Conservation (phyloP, 2,113 vertebrate genomes). For the human (Homo sapiens) region GRCh38 chr7:99094501-99095000, state of each 20-base stretch:
- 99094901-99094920: background rate
- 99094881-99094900: background rate
- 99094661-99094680: background rate
- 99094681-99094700: background rate
- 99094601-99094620: background rate
- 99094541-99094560: background rate
- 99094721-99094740: constrained; percentile 17
- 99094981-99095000: background rate
- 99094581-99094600: background rate
- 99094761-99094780: constrained; percentile 47
- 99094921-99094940: background rate
- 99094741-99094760: constrained; percentile 43
- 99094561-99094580: background rate
- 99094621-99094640: background rate
- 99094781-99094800: constrained; percentile 10
- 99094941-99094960: background rate
- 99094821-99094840: background rate
- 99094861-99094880: background rate
- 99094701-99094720: constrained; percentile 35
- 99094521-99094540: background rate
- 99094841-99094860: background rate
- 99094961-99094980: background rate
- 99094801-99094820: constrained; percentile 55
- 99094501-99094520: background rate
- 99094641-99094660: background rate